Percentiles rank a stretch among this genome's conserved stretches.
phyloP scores from a whole-genome alignment of 1,140 invertebrate genomes.

The Pseudomyrmex sp. region DNA sequence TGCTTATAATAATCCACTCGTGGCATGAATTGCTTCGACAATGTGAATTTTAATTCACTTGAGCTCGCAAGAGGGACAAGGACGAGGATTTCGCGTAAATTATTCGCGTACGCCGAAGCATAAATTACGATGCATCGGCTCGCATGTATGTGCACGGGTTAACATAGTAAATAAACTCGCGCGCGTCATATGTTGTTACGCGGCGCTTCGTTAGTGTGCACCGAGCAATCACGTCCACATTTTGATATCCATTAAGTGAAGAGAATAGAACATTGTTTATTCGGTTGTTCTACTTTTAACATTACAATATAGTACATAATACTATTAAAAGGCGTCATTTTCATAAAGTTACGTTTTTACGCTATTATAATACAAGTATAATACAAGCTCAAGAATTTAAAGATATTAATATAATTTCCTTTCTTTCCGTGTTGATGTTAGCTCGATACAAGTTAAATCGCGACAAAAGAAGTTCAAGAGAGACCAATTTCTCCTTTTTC shows the following conservation, averaged over 20 bases:
- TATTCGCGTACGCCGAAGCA: constrained; percentile 55
- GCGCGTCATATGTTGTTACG: constrained; percentile 30
- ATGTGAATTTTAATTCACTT: constrained; percentile 58
- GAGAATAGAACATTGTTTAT: not conserved
- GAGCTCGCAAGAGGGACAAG: constrained; percentile 49
- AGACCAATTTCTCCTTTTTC: not conserved
- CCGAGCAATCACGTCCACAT: constrained; percentile 7
- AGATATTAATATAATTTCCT: too few relatives aligned
- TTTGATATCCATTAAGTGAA: constrained; percentile 10
- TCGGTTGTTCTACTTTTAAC: not conserved
- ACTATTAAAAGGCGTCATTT: too few relatives aligned
- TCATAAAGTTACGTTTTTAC: too few relatives aligned
- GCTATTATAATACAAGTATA: too few relatives aligned
- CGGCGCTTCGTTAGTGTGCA: not conserved
- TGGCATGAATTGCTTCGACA: constrained; percentile 35
- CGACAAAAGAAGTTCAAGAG: constrained; percentile 12
- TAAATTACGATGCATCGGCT: constrained; percentile 55
- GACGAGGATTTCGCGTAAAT: constrained; percentile 59
- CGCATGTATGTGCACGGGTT: constrained; percentile 15
- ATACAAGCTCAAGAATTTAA: too few relatives aligned
- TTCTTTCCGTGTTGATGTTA: not conserved
- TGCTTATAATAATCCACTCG: constrained; percentile 37
- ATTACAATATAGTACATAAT: too few relatives aligned
- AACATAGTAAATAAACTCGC: constrained; percentile 61
- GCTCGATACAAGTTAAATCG: constrained; percentile 37